A percentile compares a stretch with the other conserved stretches of the same genome.
phyloP scores from a whole-genome alignment of 1,140 invertebrate species.

The Atta cephalotes region DNA sequence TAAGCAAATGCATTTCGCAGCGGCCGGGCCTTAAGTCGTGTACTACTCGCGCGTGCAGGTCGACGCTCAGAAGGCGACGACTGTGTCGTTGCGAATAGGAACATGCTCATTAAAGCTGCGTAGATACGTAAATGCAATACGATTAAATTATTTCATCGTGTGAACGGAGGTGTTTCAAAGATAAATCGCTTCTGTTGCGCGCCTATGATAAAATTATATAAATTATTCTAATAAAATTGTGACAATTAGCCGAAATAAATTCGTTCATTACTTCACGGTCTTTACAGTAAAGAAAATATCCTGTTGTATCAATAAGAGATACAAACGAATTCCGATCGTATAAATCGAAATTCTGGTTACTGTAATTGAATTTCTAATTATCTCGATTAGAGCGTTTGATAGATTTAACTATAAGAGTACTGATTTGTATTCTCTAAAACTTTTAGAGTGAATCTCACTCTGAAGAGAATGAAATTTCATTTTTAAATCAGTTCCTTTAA shows the following conservation, averaged over 20 bases:
- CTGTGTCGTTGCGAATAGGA: conserved; percentile 34
- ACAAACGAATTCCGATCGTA: too few relatives aligned
- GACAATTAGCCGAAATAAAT: conserved; percentile 4
- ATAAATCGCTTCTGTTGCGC: conserved; percentile 10
- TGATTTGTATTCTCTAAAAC: too few relatives aligned
- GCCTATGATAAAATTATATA: neutral
- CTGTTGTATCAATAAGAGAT: too few relatives aligned
- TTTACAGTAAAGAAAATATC: neutral
- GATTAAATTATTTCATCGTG: conserved; percentile 31
- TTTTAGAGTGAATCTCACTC: too few relatives aligned
- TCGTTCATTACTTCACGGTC: neutral
- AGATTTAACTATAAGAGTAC: too few relatives aligned
- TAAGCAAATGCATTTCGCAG: conserved; percentile 74
- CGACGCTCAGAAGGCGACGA: conserved; percentile 53
- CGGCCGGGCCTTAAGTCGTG: conserved; percentile 59
- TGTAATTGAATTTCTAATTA: too few relatives aligned
- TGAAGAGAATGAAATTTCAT: too few relatives aligned
- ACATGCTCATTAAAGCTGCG: conserved; percentile 66
- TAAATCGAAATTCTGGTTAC: too few relatives aligned
- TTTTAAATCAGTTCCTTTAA: too few relatives aligned
- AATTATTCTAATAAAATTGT: neutral
- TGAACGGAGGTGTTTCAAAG: conserved; percentile 12
- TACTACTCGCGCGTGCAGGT: conserved; percentile 19
- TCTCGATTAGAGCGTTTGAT: too few relatives aligned
- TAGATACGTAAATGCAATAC: conserved; percentile 11